phyloP scores from a whole-genome alignment of 1,140 invertebrate species.

The Anastrepha obliqua region DNA sequence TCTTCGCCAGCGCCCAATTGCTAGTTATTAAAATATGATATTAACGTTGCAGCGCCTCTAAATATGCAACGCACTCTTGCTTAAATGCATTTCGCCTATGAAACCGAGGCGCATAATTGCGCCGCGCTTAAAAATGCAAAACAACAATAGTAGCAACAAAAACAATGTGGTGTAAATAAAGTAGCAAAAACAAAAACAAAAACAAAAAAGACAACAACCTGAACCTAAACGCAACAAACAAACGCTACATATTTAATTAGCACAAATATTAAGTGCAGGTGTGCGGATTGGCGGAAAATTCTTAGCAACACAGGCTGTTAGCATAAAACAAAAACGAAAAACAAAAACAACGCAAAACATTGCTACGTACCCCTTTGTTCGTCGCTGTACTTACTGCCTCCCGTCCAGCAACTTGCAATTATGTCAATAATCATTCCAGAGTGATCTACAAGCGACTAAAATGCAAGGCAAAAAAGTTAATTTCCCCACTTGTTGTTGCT shows the following conservation, averaged over 20 bases:
- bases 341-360: background rate
- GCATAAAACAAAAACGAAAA: background rate
- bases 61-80: constrained; percentile 7
- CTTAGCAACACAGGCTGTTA: background rate
- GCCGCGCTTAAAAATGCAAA: background rate
- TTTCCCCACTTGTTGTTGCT: background rate
- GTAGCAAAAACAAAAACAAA: background rate
- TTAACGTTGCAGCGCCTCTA: constrained; percentile 40
- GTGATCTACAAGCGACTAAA: constrained; percentile 43
- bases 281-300: constrained; percentile 22
- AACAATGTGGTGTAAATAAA: background rate
- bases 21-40: constrained; percentile 16
- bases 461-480: background rate
- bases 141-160: background rate
- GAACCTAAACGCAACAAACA: background rate
- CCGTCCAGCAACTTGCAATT: constrained; percentile 3
- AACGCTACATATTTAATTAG: constrained; percentile 41
- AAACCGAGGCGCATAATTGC: constrained; percentile 31
- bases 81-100: background rate
- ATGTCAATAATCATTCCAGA: constrained; percentile 48
- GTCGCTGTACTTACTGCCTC: background rate
- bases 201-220: background rate
- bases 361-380: background rate
- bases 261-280: constrained; percentile 17
- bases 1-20: background rate